These are phyloP conservation scores for Bostrychus sinensis DNA, from an alignment of 2,113 vertebrate genomes.

Conservation along the genomic window DNA sequence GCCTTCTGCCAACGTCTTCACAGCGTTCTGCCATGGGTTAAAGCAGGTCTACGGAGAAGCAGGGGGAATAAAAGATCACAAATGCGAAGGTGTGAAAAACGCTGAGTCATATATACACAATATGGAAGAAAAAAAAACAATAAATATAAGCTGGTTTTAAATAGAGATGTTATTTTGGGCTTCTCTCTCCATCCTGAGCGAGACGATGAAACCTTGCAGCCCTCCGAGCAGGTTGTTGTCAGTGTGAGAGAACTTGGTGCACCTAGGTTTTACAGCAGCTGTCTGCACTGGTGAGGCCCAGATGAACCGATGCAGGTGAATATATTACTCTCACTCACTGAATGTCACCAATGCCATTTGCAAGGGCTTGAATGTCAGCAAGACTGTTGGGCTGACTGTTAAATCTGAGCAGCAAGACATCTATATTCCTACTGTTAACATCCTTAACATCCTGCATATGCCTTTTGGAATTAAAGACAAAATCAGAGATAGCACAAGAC, in stretches of 20 bases:
- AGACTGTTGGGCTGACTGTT: slow-evolving; percentile 53
- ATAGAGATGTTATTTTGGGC: slow-evolving; percentile 29
- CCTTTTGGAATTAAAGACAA: too few relatives aligned
- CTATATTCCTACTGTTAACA: slow-evolving; percentile 46
- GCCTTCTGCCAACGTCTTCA: slow-evolving; percentile 35
- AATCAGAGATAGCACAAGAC: too few relatives aligned
- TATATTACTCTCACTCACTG: slow-evolving; percentile 65
- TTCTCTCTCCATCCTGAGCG: slow-evolving; percentile 26
- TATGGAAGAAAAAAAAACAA: slow-evolving; percentile 2
- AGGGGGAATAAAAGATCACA: slow-evolving; percentile 17
- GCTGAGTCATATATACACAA: slow-evolving; percentile 17
- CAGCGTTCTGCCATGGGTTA: slow-evolving; percentile 33
- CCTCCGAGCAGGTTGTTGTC: slow-evolving; percentile 53
- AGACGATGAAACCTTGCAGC: slow-evolving; percentile 41
- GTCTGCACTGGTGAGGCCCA: slow-evolving; percentile 51
- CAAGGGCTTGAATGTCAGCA: slow-evolving; percentile 65
- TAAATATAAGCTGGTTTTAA: slow-evolving; percentile 25
- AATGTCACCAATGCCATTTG: slow-evolving; percentile 73
- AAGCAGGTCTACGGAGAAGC: slow-evolving; percentile 17
- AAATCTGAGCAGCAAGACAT: slow-evolving; percentile 45
- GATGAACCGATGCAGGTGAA: slow-evolving; percentile 64
- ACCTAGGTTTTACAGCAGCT: slow-evolving; percentile 51
- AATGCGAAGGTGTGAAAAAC: slow-evolving; percentile 37
- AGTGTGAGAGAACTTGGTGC: slow-evolving; percentile 49
- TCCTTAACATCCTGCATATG: slow-evolving; percentile 2